Base-by-base conservation (phyloP, 2,888 invertebrate species). In the Phragmatobia fuliginosa region DNA sequence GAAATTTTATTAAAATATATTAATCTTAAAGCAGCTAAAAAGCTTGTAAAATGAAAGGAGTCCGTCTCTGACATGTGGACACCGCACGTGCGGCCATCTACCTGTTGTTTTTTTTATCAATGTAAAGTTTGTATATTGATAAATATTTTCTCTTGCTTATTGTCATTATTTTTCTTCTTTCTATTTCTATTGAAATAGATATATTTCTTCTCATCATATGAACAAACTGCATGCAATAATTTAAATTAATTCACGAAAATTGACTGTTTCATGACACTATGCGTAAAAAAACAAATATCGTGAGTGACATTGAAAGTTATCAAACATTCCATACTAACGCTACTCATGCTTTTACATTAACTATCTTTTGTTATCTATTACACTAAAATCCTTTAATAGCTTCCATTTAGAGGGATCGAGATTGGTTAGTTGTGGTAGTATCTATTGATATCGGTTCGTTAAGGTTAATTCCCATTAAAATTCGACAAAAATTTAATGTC, bases 401-500 rank as follows among this genome's bases (percentile, higher is more conserved):
- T 84, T 86, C 87, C 88, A 90, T 90, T 89, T 89, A 87, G 82
- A 75, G 74, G 83, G 78, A 81, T 80, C 76, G 82, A 82, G 82
- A 83, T 82, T 80, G 82, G 78, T 78, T 78, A 86, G 85, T 87
- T 85, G 84, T 83, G 81, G 78, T 66, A 75, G 78, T 68, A 73
- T 78, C 80, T 85, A 88, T 87, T 87, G 86, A 88, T 81, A 87
- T 87, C 87, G 87, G 88, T 89, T 90, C 88, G 85, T 88, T 89
- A 86, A 83, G 83, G 88, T 88, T 89, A 90, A 90, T 90, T 90
- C 88, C 86, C 85, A 88, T 87, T 89, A 89, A 88, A 88, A 86
- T 86, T 85, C 85, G 80, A 89, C 88, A 90, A 90, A 91, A 91
- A 91, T 88, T 90, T 91, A 91, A 90, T 89, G 89, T 89, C 85